A percentile compares a stretch with the other conserved stretches of the same genome.
These are phyloP conservation scores for Pionites leucogaster DNA, from an alignment of 2,113 vertebrate species.

Conservation along the genomic window DNA sequence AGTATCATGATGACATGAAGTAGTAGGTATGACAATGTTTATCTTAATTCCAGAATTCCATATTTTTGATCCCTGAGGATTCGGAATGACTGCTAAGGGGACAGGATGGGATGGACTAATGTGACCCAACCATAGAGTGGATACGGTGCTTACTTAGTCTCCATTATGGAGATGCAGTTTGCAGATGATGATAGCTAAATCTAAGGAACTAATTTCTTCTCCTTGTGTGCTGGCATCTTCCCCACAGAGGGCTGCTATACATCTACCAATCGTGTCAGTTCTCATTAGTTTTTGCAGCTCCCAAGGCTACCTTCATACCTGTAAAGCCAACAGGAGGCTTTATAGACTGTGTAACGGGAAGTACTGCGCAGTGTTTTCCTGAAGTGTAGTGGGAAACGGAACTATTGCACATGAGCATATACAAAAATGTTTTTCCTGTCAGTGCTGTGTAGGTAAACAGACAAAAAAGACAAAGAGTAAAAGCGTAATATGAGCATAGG, in stretches of 20 bases:
- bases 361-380: background rate
- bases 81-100: background rate
- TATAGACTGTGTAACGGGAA: background rate
- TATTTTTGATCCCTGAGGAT: background rate
- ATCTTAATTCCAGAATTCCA: background rate
- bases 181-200: background rate
- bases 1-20: background rate
- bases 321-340: background rate
- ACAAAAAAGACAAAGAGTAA: background rate
- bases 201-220: background rate
- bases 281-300: background rate
- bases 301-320: background rate
- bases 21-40: background rate
- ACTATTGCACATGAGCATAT: background rate
- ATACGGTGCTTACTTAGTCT: background rate
- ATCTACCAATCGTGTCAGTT: background rate
- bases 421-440: background rate
- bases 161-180: background rate
- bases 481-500: background rate
- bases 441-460: background rate
- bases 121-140: background rate
- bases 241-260: background rate
- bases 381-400: background rate
- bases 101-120: rapidly evolving
- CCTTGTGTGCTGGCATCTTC: background rate